These are phyloP conservation scores for Luffia ferchaultella DNA, from an alignment of 2,888 invertebrate species.

Conservation along the genomic window DNA sequence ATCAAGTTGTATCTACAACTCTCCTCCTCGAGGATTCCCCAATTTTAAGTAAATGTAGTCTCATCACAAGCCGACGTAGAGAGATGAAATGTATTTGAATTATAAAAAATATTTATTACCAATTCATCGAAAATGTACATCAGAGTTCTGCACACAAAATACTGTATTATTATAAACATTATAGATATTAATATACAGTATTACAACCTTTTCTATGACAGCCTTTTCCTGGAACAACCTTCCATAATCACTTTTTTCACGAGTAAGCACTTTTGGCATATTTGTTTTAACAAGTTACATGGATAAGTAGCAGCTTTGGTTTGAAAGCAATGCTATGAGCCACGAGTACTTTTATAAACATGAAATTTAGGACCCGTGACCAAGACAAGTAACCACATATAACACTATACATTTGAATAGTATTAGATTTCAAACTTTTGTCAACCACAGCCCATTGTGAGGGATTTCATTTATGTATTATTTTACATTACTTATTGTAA, in stretches of 20 bases:
- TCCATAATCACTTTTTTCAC: conserved; percentile 32
- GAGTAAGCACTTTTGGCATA: conserved; percentile 32
- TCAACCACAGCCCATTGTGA: neutral
- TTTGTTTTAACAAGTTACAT: conserved; percentile 10
- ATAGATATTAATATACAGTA: neutral
- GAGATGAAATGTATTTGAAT: too few species aligned
- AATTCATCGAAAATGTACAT: neutral
- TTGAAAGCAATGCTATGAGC: neutral
- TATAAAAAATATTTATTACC: too few species aligned
- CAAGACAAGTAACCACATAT: neutral
- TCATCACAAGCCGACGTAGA: too few species aligned
- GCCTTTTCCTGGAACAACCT: conserved; percentile 39
- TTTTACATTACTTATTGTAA: too few species aligned
- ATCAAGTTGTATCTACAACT: too few species aligned
- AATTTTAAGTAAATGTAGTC: too few species aligned
- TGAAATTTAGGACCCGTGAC: neutral
- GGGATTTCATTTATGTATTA: too few species aligned
- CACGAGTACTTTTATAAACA: conserved; percentile 4
- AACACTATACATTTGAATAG: neutral
- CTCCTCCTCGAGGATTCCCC: too few species aligned
- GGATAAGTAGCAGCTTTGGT: neutral
- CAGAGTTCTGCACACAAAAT: neutral
- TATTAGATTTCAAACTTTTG: neutral
- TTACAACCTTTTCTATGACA: conserved; percentile 34
- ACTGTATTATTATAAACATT: conserved; percentile 2